Percentiles rank a stretch among this genome's conserved stretches.
Conservation (phyloP, 2,113 vertebrate genomes). For the Gnathonemus longibarbis region DNA sequence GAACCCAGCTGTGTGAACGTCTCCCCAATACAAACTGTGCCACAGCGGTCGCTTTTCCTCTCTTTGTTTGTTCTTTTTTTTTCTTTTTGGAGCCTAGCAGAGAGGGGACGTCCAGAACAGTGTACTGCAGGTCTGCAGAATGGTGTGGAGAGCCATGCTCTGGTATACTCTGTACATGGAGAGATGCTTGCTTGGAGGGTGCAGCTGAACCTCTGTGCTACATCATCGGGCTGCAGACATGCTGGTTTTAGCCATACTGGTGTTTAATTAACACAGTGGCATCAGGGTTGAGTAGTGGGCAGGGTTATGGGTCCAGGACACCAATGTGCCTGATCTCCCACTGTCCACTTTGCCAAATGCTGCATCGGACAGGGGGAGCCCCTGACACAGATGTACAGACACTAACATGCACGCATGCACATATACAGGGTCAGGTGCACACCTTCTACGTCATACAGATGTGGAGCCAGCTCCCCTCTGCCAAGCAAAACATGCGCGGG, state of each 20-base stretch:
- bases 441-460: neutral
- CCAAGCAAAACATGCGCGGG: neutral
- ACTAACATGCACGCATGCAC: neutral
- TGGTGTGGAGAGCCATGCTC: too few relatives aligned
- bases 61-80: neutral
- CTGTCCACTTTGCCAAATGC: neutral
- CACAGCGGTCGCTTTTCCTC: neutral
- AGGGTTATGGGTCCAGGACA: neutral
- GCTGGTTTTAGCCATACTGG: neutral
- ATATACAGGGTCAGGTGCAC: neutral
- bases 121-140: too few relatives aligned
- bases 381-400: neutral
- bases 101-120: neutral
- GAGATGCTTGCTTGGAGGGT: neutral
- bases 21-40: neutral
- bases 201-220: neutral
- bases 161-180: neutral
- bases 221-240: neutral
- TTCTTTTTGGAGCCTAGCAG: neutral
- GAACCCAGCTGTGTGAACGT: conserved; percentile 19
- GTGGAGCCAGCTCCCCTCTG: neutral
- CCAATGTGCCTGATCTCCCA: neutral
- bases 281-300: neutral
- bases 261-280: conserved; percentile 32
- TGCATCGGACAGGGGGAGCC: too few relatives aligned